Evolutionary conservation across 2,113 vertebrate genomes (phyloP).

Genomic region (Melanostigma gelatinosum): DNA sequence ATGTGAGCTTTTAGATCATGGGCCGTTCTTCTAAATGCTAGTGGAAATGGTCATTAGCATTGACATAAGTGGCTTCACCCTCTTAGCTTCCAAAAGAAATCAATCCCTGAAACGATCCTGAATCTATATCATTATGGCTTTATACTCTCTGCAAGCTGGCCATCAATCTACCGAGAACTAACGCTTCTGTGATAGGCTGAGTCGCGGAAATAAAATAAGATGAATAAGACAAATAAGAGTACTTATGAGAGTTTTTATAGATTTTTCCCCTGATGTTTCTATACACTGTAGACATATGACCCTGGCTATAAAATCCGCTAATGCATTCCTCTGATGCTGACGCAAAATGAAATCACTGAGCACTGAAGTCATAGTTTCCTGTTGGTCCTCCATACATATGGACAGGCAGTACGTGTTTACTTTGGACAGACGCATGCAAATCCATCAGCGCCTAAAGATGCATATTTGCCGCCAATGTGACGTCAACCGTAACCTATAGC

Average conservation of each 20-base stretch:
- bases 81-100: constrained; percentile 83
- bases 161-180: constrained; percentile 78
- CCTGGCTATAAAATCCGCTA: constrained; percentile 36
- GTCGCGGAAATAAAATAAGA: constrained; percentile 51
- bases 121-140: constrained; percentile 83
- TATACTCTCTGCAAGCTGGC: constrained; percentile 78
- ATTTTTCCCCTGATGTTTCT: constrained; percentile 42
- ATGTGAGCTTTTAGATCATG: constrained; percentile 83
- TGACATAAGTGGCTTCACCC: constrained; percentile 84
- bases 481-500: constrained; percentile 17
- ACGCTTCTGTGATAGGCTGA: constrained; percentile 65
- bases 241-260: constrained; percentile 6
- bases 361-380: constrained; percentile 30
- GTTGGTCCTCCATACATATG: constrained; percentile 8
- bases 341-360: constrained; percentile 18
- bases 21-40: constrained; percentile 78
- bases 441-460: constrained; percentile 15
- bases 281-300: constrained; percentile 27
- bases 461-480: constrained; percentile 17
- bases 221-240: constrained; percentile 36
- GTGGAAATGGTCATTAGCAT: constrained; percentile 84
- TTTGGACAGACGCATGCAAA: constrained; percentile 7
- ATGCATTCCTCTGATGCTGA: constrained; percentile 31
- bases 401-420: not conserved
- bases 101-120: constrained; percentile 82